Conservation (phyloP, 2,113 vertebrate species). For the Scalopus aquaticus region DNA sequence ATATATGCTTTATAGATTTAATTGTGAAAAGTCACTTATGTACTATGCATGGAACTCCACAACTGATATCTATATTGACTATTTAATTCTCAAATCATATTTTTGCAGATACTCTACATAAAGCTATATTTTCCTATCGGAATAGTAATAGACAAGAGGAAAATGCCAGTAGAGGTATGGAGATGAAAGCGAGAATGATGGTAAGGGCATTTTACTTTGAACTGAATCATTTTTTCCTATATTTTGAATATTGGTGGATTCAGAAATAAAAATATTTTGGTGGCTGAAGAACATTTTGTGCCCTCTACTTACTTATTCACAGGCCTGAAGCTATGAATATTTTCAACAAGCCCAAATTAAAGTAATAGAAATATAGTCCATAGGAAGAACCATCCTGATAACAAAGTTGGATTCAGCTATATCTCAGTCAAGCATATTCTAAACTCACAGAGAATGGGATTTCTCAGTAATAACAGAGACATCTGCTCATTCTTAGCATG, state of each 20-base stretch:
- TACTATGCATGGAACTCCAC: not conserved
- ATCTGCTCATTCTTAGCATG: not conserved
- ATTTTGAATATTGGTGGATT: conserved; percentile 10
- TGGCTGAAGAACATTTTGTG: not conserved
- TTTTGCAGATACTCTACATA: not conserved
- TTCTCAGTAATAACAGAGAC: not conserved
- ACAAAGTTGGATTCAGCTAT: not conserved
- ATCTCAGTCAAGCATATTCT: not conserved
- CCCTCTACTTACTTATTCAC: not conserved
- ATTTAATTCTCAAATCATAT: not conserved
- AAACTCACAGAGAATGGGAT: not conserved
- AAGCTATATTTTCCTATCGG: not conserved
- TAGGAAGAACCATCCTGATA: not conserved
- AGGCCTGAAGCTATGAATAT: not conserved
- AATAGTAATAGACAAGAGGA: not conserved
- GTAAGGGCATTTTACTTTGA: not conserved
- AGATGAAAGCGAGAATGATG: not conserved
- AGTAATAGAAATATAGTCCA: not conserved
- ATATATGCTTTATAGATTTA: not conserved
- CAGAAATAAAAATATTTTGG: not conserved
- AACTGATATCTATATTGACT: not conserved
- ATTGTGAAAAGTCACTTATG: not conserved
- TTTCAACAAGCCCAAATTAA: conserved; percentile 37
- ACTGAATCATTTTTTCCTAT: not conserved
- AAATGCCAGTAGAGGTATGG: not conserved